phyloP scores from a whole-genome alignment of 2,113 vertebrate genomes.

The Halcyon malimbica region DNA sequence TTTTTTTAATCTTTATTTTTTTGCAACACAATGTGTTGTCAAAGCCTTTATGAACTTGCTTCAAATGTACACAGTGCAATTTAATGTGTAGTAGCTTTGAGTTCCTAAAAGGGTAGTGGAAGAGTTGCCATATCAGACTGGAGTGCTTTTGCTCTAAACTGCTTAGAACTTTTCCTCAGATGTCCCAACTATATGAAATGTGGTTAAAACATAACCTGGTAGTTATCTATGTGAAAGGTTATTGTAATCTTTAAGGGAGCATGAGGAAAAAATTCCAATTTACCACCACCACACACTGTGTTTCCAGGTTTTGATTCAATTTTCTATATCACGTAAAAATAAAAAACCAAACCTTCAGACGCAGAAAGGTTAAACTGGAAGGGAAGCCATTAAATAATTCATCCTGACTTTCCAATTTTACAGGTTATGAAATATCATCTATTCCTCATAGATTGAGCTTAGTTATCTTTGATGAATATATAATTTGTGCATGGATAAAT shows the following conservation, averaged over 20 bases:
- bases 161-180: background rate
- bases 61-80: background rate
- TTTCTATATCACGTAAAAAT: background rate
- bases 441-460: background rate
- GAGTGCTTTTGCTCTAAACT: background rate
- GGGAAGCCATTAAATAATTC: background rate
- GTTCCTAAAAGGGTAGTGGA: background rate
- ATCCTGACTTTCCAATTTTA: background rate
- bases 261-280: background rate
- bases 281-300: rapidly evolving
- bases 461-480: background rate
- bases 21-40: background rate
- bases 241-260: background rate
- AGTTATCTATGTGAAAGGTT: background rate
- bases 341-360: background rate
- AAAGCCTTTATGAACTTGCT: background rate
- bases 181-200: background rate
- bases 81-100: background rate
- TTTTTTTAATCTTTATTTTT: background rate
- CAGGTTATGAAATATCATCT: background rate
- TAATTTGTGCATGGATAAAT: background rate
- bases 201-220: background rate
- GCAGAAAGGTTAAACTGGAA: background rate
- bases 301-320: background rate
- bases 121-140: background rate